Conservation (phyloP, 2,113 vertebrate species). For the Odocoileus hemionus region DNA sequence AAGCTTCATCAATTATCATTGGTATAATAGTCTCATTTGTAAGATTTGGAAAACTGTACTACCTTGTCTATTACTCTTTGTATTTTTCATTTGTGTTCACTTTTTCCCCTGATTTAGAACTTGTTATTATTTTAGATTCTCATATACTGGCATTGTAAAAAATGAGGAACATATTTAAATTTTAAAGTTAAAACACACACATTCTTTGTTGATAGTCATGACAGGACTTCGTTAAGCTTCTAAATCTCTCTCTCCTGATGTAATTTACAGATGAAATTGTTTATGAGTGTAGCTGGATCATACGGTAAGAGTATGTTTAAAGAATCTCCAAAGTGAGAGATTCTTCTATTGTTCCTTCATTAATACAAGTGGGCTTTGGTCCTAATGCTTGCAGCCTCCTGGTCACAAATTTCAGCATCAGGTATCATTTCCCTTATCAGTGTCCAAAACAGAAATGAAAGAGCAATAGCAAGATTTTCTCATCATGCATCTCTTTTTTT, state of each 20-base stretch:
- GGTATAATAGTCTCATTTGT: background rate
- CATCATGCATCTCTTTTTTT: background rate
- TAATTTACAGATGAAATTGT: background rate
- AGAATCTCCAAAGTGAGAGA: background rate
- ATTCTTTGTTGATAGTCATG: background rate
- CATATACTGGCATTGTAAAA: background rate
- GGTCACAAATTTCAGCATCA: background rate
- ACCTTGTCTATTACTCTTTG: background rate
- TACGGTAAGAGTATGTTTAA: background rate
- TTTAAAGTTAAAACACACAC: background rate
- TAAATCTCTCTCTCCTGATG: background rate
- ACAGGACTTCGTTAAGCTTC: background rate
- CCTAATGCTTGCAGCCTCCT: background rate
- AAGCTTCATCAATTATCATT: background rate
- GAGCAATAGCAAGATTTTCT: background rate
- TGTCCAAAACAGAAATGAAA: background rate
- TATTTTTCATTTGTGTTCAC: conserved; percentile 9
- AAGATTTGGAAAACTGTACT: background rate
- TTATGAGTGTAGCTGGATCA: background rate
- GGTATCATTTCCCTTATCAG: background rate
- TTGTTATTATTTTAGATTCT: background rate
- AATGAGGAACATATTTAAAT: background rate
- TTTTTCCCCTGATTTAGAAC: background rate
- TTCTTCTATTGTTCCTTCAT: background rate
- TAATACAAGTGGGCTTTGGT: background rate